phyloP scores from a whole-genome alignment of 2,797 vertebrate species.

The Hydrophis major region DNA sequence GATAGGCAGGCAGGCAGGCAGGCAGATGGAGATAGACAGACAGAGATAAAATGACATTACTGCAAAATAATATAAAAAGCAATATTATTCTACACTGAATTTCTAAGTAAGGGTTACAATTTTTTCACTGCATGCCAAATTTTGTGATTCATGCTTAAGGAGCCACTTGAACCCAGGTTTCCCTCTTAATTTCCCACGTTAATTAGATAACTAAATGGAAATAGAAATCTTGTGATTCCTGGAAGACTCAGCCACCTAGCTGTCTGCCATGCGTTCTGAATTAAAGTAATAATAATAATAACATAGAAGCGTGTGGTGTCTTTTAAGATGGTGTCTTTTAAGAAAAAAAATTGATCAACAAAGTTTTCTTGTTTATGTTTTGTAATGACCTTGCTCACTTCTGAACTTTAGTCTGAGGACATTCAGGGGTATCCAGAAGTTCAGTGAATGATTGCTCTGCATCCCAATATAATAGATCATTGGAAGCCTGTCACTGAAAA shows the following conservation, averaged over 20 bases:
- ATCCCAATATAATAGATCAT: constrained; percentile 6
- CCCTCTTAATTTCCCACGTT: too few species aligned
- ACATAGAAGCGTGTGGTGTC: neutral
- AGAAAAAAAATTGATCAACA: neutral
- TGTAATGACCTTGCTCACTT: neutral
- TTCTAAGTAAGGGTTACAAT: neutral
- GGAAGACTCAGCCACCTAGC: neutral
- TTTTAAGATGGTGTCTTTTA: neutral
- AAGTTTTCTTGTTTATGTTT: neutral
- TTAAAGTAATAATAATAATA: neutral
- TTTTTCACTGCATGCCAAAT: neutral
- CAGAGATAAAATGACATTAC: neutral
- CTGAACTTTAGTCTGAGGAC: constrained; percentile 1
- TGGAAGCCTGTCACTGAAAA: neutral
- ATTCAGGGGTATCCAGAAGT: constrained; percentile 3
- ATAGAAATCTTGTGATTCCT: neutral
- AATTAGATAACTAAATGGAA: neutral
- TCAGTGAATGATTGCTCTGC: neutral
- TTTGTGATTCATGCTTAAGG: neutral
- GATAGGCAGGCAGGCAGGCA: too few species aligned
- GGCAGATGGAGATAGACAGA: too few species aligned
- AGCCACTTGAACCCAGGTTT: neutral
- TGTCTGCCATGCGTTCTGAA: neutral
- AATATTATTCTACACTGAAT: neutral
- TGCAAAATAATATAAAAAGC: neutral